Percentiles rank a stretch among this genome's conserved stretches.
phyloP scores from a whole-genome alignment of 2,113 vertebrate genomes.

The Cryptotis parvus region DNA sequence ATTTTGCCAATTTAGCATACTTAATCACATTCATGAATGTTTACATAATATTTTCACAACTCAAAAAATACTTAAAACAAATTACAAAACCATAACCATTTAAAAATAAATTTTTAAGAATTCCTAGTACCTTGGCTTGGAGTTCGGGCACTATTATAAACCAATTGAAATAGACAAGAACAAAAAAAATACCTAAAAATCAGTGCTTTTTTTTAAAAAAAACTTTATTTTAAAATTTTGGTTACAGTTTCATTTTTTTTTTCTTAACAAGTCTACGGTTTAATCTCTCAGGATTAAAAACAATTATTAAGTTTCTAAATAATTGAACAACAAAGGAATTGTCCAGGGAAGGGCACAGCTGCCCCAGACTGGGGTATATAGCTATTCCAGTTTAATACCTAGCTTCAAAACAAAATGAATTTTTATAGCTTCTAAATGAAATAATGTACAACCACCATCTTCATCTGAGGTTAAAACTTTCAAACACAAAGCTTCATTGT shows the following conservation, averaged over 20 bases:
- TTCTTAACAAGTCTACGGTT: slow-evolving; percentile 83
- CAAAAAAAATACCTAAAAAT: slow-evolving; percentile 83
- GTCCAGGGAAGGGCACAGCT: slow-evolving; percentile 75
- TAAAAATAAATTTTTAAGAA: slow-evolving; percentile 65
- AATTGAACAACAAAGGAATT: slow-evolving; percentile 81
- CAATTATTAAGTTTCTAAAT: slow-evolving; percentile 74
- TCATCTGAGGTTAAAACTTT: slow-evolving; percentile 72
- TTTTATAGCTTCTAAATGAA: slow-evolving; percentile 81
- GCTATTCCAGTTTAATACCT: slow-evolving; percentile 80
- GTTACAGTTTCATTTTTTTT: slow-evolving; percentile 82
- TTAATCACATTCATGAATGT: slow-evolving; percentile 56
- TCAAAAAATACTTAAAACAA: slow-evolving; percentile 69
- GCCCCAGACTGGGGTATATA: slow-evolving; percentile 66
- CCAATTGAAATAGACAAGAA: slow-evolving; percentile 84
- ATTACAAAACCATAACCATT: slow-evolving; percentile 72
- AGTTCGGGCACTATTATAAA: slow-evolving; percentile 66
- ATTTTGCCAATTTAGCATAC: slow-evolving; percentile 49
- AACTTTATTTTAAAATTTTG: slow-evolving; percentile 85
- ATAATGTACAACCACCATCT: slow-evolving; percentile 81
- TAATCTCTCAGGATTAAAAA: slow-evolving; percentile 81
- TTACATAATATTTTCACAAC: slow-evolving; percentile 71
- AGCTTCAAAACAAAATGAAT: slow-evolving; percentile 78
- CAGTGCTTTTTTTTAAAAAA: slow-evolving; percentile 66
- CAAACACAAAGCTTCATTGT: slow-evolving; percentile 80
- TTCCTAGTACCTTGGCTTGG: slow-evolving; percentile 71